Conservation (phyloP, 2,113 vertebrate species). For the Clinocottus analis region DNA sequence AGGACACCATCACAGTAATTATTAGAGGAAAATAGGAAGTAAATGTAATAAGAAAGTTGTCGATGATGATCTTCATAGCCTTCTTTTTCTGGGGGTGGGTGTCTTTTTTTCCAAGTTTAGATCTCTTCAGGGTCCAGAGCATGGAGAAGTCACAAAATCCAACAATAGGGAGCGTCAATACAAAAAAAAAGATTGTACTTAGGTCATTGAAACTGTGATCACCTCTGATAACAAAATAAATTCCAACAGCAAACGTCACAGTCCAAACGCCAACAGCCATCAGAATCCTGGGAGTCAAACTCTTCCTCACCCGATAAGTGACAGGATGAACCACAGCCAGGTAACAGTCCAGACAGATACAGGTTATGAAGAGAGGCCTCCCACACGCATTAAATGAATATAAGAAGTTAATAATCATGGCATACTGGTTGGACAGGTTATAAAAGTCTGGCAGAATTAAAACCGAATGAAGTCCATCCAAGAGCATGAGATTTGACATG, state of each 20-base stretch:
- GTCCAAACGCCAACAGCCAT: conserved; percentile 12
- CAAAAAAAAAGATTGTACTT: accelerated
- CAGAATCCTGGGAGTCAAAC: conserved; percentile 17
- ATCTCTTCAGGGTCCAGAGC: conserved; percentile 34
- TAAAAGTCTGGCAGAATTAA: not conserved
- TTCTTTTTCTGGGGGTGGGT: conserved; percentile 43
- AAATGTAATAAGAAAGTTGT: conserved; percentile 8
- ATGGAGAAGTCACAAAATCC: conserved; percentile 28
- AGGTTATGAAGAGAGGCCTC: conserved; percentile 40
- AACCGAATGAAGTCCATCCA: conserved; percentile 9
- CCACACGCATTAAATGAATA: conserved; percentile 12
- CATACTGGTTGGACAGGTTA: accelerated
- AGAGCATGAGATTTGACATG: conserved; percentile 18
- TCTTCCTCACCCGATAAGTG: conserved; percentile 26
- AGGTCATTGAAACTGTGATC: accelerated
- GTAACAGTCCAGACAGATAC: conserved; percentile 57
- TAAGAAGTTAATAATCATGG: accelerated
- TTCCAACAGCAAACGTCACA: not conserved
- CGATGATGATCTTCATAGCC: conserved; percentile 28
- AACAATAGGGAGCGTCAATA: not conserved
- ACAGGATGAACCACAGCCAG: conserved; percentile 51
- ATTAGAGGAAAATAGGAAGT: conserved; percentile 18
- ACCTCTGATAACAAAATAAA: accelerated
- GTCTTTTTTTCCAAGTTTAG: conserved; percentile 9
- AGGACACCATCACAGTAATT: accelerated